These are phyloP conservation scores for Leptonema lineaticorne DNA, from an alignment of 1,140 invertebrate genomes.

Conservation along the genomic window DNA sequence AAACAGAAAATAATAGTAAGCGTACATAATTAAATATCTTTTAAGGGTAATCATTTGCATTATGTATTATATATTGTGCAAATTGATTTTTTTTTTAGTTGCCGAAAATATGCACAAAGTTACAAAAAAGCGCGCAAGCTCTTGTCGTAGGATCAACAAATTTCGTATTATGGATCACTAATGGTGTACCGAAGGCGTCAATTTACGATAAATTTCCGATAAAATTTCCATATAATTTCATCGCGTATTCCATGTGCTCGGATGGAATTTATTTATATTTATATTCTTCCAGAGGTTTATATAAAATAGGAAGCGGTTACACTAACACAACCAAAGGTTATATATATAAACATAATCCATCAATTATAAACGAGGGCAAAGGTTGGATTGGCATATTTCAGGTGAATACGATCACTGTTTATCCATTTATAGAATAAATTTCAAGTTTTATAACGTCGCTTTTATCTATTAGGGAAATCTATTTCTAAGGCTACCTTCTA, in stretches of 20 bases:
- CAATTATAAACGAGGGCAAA: slow-evolving; percentile 50
- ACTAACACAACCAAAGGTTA: slow-evolving; percentile 86
- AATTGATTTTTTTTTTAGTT: slow-evolving; percentile 60
- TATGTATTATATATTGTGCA: slow-evolving; percentile 14
- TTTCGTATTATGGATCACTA: slow-evolving; percentile 83
- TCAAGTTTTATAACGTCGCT: not conserved
- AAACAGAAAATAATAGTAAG: slow-evolving; percentile 77
- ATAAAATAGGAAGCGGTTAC: slow-evolving; percentile 92
- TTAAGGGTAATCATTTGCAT: not conserved
- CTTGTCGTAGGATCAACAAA: slow-evolving; percentile 81
- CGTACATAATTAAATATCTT: slow-evolving; percentile 16
- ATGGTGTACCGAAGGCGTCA: slow-evolving; percentile 79
- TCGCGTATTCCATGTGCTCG: slow-evolving; percentile 68
- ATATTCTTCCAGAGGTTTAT: slow-evolving; percentile 73
- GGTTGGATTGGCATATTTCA: slow-evolving; percentile 9
- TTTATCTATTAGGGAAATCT: not conserved
- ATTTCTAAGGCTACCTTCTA: slow-evolving; percentile 5
- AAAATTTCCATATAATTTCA: slow-evolving; percentile 50
- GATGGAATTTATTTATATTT: slow-evolving; percentile 90
- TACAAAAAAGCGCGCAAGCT: slow-evolving; percentile 88
- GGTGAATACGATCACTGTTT: not conserved
- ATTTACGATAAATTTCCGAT: slow-evolving; percentile 71
- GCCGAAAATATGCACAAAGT: slow-evolving; percentile 78
- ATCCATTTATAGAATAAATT: not conserved
- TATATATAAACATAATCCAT: slow-evolving; percentile 76